These are phyloP conservation scores for Seira ritae DNA, from an alignment of 2,888 invertebrate species.

Conservation along the genomic window DNA sequence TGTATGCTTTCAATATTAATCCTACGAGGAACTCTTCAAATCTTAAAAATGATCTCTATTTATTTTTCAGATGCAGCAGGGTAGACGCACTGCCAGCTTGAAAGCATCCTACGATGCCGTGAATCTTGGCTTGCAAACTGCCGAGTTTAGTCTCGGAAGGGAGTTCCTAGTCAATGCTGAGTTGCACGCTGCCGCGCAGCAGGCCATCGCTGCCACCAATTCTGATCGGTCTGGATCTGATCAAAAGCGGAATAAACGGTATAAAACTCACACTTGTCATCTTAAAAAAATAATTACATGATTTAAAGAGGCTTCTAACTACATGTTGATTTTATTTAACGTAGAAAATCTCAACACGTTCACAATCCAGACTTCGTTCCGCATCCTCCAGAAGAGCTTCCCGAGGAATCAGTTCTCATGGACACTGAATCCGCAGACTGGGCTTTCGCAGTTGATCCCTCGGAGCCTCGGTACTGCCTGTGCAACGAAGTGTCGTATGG, in stretches of 20 bases:
- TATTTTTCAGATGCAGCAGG: slow-evolving; percentile 91
- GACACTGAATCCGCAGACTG: slow-evolving; percentile 29
- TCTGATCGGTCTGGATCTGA: slow-evolving; percentile 64
- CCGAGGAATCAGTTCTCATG: slow-evolving; percentile 76
- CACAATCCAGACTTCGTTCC: slow-evolving; percentile 68
- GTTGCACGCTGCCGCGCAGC: slow-evolving; percentile 81
- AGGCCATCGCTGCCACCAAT: slow-evolving; percentile 82
- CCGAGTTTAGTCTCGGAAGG: slow-evolving; percentile 83
- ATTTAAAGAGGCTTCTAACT: neutral
- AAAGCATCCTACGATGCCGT: slow-evolving; percentile 97
- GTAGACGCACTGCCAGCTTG: slow-evolving; percentile 92
- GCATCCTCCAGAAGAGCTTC: slow-evolving; percentile 75
- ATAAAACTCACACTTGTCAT: neutral
- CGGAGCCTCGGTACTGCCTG: slow-evolving; percentile 96
- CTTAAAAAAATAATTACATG: neutral
- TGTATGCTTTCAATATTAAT: slow-evolving; percentile 19
- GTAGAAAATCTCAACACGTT: slow-evolving; percentile 72
- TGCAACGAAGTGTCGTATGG: slow-evolving; percentile 96
- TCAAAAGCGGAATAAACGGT: slow-evolving; percentile 71
- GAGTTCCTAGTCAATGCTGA: slow-evolving; percentile 79
- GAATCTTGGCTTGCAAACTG: slow-evolving; percentile 77
- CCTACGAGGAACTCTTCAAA: too few species aligned
- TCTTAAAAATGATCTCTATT: too few species aligned
- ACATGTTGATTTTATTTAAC: neutral
- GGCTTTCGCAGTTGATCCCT: slow-evolving; percentile 75